Evolutionary conservation across 2,797 vertebrate species (phyloP), one percentile per base, ranked within the genome.

Genomic region (Petrocephalus sullivani): DNA sequence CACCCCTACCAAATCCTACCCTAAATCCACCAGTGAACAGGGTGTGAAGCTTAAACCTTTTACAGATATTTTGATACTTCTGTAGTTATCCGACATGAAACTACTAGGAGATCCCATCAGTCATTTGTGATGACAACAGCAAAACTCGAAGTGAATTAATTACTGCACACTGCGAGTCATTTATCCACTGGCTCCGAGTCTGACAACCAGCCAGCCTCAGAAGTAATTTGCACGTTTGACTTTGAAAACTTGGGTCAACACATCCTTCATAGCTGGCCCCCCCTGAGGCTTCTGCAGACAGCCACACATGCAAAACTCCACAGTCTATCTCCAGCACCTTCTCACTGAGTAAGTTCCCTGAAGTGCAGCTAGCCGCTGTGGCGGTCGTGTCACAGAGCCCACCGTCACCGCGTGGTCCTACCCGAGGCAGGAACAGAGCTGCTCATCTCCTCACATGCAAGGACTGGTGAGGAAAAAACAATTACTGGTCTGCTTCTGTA

Each of bases 271-370:
- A 2, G 14, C 2, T 23, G 58, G 9, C 33, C 57, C 1, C 2
- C 54, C n/a, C 19, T 61, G 58, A 19, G 16, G 19, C 58, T 4
- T 51, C 54, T 33, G 33, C 85, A 64, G 85, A 86, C 85, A 89
- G 88, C 89, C 90, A 87, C 88, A 83, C 89, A 78, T 75, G 91
- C 85, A 86, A 91, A 89, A 87, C 86, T 57, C 78, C 10, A 37
- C 5, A 78, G 71, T 46, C 33, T 78, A n/a, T 14, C 16, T 12
- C 16, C 37, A 46, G 37, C 33, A 78, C 71, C 71, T 78, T 19
- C 28, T 71, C 28, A 71, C 67, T 37, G 23, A 71, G 33, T 33
- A 71, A 33, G 67, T 75, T 75, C 67, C 14, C 28, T 75, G 14
- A 75, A 75, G 67, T 75, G 33, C 67, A 19, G 1, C 67, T 75